Conservation (phyloP, 2,797 vertebrate genomes). For the Pseudochirops corinnae region DNA sequence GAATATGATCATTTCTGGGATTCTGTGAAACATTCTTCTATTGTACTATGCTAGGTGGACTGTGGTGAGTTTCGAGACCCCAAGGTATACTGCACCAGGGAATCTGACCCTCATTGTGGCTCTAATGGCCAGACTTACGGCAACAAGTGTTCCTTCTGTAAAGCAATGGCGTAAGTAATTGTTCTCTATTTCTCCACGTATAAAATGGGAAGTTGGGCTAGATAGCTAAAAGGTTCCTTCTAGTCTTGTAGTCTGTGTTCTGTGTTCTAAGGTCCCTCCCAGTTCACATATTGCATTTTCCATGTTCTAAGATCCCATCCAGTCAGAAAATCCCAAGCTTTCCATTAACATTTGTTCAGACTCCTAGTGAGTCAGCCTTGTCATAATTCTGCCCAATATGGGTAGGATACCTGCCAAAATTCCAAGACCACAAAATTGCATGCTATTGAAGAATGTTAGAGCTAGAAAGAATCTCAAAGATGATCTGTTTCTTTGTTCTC, state of each 20-base stretch:
- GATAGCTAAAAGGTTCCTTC: neutral
- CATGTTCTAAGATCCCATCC: neutral
- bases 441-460: neutral
- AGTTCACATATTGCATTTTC: neutral
- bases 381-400: neutral
- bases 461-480: neutral
- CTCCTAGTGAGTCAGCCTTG: neutral
- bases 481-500: neutral
- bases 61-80: constrained; percentile 81
- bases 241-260: neutral
- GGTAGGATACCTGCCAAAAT: neutral
- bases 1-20: neutral
- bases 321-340: constrained; percentile 6
- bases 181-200: neutral
- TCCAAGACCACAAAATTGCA: neutral
- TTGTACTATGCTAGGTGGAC: constrained; percentile 76
- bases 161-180: constrained; percentile 84
- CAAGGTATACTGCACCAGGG: constrained; percentile 82
- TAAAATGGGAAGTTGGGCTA: neutral
- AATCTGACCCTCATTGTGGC: constrained; percentile 85
- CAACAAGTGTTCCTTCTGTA: constrained; percentile 86
- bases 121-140: constrained; percentile 84
- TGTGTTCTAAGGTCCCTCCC: neutral
- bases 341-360: constrained; percentile 31
- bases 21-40: neutral